Evolutionary conservation across 2,113 vertebrate genomes (phyloP), one percentile per base, ranked within the genome.

Genomic region (Leptocoma aspasia): DNA sequence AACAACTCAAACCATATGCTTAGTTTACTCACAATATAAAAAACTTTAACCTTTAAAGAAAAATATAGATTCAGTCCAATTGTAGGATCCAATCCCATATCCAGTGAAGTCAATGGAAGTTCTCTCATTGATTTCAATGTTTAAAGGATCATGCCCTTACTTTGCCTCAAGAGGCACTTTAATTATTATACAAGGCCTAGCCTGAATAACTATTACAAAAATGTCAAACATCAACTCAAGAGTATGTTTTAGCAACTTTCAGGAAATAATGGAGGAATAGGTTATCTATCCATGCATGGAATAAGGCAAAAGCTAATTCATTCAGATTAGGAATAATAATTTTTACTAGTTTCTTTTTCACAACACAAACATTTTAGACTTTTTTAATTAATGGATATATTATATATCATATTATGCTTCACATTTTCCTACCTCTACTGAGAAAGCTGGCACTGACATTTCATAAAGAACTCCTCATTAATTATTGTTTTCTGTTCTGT

Each of bases 241-340:
- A 96, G 33, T 89, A 95, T 94, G 93, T 95, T 97, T 97, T 95
- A n/a, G 53, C 97, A 96, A 95, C 77, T 87, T 97, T 96, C 97
- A 98, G 97, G 69, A 92, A 98, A 98, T 97, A 97, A 98, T 97
- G 96, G 97, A 97, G 97, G 98, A 98, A 98, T 94, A 98, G 97
- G 94, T 97, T 98, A 98, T 98, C 97, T 98, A 99, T 97, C 97
- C 99, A 99, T 99, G 99, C 99, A 99, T 97, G 94, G 98, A 98
- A 97, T 98, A 98, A 99, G 98, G 98, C 98, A 98, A 96, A 98
- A 98, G 98, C 98, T 99, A 99, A 96, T 98, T 97, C 97, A 98
- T 98, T 98, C 94, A 15, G 97, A 97, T 98, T 97, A 98, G 96
- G 97, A 97, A 95, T 96, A 98, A 92, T 97, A 96, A 95, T 96